Base-by-base conservation (phyloP, 2,797 vertebrate genomes). In the Aldrovandia affinis region DNA sequence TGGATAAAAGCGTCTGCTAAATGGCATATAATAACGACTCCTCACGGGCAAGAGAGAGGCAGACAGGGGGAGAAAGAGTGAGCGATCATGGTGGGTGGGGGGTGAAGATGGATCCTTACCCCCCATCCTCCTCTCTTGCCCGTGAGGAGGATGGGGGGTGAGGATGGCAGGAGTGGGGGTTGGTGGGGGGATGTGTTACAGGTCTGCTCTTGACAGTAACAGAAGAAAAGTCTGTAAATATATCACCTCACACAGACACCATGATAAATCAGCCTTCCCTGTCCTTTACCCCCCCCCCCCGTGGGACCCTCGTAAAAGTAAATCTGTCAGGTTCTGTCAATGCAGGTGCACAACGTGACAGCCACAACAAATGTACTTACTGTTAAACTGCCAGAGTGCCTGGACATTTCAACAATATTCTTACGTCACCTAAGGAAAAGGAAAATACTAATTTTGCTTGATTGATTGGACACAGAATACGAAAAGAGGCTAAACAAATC, bases 141-240 rank as follows among this genome's bases (percentile, higher is more conserved):
- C n/a, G n/a, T n/a, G n/a, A n/a, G n/a, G 0, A 0, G 68, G 30
- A 5, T 65, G 63, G 30, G 33, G 28, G 28, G 30, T 8, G 9
- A 10, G 1, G 57, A 12, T 8, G 30, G 36, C 25, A 36, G 12
- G 68, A 39, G 30, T 30, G 33, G 20, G 33, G n/a, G 68, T 30
- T 10, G 68, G 68, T 57, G 55, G 68, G 33, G 3, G 47, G 47
- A 6, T 50, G n/a, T 36, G 22, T 75, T 75, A 75, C 25, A 75
- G 70, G 44, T 75, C 70, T 75, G 36, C 42, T n/a, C 36, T n/a
- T 75, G 70, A 75, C 70, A 75, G 70, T 44, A 75, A 75, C 36
- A 20, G n/a, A 18, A 75, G 70, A 44, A 75, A 44, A 75, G 36
- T 75, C 70, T 44, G 70, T 44, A 47, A 75, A 75, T 75, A 10